Percentiles rank a stretch among this genome's conserved stretches.
Evolutionary conservation across 2,113 vertebrate genomes (phyloP).

Genomic region (Tor tambroides): DNA sequence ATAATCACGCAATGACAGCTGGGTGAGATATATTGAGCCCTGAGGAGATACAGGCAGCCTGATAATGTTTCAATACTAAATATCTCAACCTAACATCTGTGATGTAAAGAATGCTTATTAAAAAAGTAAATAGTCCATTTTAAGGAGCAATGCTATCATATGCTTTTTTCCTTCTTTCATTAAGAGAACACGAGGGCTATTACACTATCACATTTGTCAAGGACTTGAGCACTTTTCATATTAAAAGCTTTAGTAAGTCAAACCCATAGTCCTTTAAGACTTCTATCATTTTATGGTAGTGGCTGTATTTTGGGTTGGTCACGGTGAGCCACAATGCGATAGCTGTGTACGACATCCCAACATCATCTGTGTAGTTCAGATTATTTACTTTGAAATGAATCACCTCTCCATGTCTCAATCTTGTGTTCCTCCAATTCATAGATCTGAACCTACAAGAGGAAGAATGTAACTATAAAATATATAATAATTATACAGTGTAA

Average conservation of each 20-base stretch:
- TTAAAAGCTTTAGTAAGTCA: not conserved
- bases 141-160: not conserved
- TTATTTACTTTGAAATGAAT: constrained; percentile 75
- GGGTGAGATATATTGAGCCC: not conserved
- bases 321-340: no score
- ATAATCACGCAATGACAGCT: constrained; percentile 12
- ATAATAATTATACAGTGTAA: not conserved
- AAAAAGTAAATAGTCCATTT: not conserved
- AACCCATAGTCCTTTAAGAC: not conserved
- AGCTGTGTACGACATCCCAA: not conserved
- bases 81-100: not conserved
- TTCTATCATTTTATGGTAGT: not conserved
- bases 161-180: not conserved
- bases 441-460: constrained; percentile 89
- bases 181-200: not conserved
- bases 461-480: not conserved
- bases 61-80: not conserved
- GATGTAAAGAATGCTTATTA: not conserved
- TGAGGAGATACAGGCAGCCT: not conserved
- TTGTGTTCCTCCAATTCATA: constrained; percentile 94
- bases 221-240: not conserved
- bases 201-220: not conserved
- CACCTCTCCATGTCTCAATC: constrained; percentile 99
- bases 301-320: no score
- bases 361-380: constrained; percentile 22